phyloP scores from a whole-genome alignment of 2,113 vertebrate species.

The Laterallus jamaicensis region DNA sequence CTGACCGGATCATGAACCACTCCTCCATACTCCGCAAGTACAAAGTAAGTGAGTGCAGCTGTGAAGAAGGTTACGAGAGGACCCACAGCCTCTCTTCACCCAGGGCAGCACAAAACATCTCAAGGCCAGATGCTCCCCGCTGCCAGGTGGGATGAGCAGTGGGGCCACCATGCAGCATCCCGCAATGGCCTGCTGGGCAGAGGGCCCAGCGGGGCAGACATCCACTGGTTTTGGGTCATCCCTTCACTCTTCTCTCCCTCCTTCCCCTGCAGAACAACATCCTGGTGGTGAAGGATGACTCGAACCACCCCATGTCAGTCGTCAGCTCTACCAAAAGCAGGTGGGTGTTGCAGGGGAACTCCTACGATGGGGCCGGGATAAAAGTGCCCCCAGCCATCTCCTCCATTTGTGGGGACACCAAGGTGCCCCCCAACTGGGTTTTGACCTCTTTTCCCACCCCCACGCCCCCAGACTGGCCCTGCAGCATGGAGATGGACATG shows the following conservation, averaged over 20 bases:
- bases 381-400: not conserved
- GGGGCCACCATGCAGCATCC: not conserved
- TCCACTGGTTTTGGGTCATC: not conserved
- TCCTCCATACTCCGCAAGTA: constrained; percentile 97
- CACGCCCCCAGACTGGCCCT: constrained; percentile 84
- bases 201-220: not conserved
- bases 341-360: constrained; percentile 61
- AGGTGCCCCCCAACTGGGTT: not conserved
- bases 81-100: not conserved
- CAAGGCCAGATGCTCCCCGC: not conserved
- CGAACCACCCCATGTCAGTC: constrained; percentile 91
- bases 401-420: not conserved
- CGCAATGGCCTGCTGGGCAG: accelerated
- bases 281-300: constrained; percentile 87
- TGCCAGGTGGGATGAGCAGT: not conserved
- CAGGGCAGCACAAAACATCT: not conserved
- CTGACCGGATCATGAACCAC: constrained; percentile 95
- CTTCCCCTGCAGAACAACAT: constrained; percentile 87
- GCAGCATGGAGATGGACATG: constrained; percentile 96
- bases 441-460: not conserved
- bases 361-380: accelerated
- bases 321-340: constrained; percentile 99
- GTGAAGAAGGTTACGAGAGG: accelerated
- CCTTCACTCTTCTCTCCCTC: not conserved
- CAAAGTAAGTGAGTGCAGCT: constrained; percentile 78